Evolutionary conservation across 2,888 invertebrate species (phyloP), one percentile per base, ranked within the genome.

Genomic region (Eucera pruinosa): DNA sequence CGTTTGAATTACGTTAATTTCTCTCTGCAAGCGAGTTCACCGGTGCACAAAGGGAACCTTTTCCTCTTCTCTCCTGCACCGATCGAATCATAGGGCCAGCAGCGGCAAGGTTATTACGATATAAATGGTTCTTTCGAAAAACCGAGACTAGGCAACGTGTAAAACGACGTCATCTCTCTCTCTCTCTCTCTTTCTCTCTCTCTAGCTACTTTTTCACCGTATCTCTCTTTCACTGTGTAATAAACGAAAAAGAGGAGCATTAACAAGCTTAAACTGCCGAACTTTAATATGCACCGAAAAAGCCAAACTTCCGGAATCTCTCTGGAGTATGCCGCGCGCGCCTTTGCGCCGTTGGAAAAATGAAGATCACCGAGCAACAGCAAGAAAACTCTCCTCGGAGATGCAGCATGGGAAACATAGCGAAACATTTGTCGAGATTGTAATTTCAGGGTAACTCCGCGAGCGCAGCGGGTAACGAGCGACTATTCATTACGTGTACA

Each of bases 401-500:
- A 64, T 50, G 54, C 58, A 70, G 50, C 76, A 58, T 70, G 73
- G 71, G 71, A 74, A 71, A 62, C 62, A 67, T 64, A 57, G 71
- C 73, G 76, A 79, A 76, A 77, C 79, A 72, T 81, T 79, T 68
- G 70, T 70, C 54, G 65, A 68, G 79, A 79, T 83, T 84, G 73
- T 79, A 83, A 83, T 84, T 83, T 72, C 83, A 79, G 73, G 52
- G 82, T 70, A 67, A 65, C 64, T 73, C 41, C 25, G 58, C 78
- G 69, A 58, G 75, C 78, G 58, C 66, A 69, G 70, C 78, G 66
- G 64, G 76, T 78, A 85, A 80, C 80, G 80, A 82, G 69, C 78
- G 52, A 85, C 85, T 80, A 80, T 85, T 83, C 76, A 55, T 84
- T 83, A 83, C 75, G 25, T 27, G 57, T 60, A 58, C 20, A 52